Evolutionary conservation across 2,888 invertebrate species (phyloP).

Genomic region (Coleophora flavipennella): DNA sequence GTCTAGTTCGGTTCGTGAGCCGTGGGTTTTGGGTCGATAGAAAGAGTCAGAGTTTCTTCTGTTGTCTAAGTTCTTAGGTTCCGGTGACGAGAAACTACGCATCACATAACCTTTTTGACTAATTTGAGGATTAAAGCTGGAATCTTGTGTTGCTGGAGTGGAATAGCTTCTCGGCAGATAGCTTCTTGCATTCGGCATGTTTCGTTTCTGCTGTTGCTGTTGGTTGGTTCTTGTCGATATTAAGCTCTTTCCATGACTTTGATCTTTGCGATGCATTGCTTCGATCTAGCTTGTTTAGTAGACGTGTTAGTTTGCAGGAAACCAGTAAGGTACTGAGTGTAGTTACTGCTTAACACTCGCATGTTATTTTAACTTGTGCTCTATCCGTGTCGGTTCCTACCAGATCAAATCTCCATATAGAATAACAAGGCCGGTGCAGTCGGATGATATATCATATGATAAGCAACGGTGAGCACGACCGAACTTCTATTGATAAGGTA

Average conservation of each 20-base stretch:
- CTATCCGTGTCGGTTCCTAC: constrained; percentile 45
- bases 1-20: constrained; percentile 52
- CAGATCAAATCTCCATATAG: constrained; percentile 55
- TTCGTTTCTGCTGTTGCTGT: constrained; percentile 46
- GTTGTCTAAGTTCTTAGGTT: constrained; percentile 43
- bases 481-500: constrained; percentile 11
- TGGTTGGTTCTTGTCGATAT: constrained; percentile 54
- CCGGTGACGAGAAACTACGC: constrained; percentile 58
- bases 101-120: constrained; percentile 39
- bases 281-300: constrained; percentile 4
- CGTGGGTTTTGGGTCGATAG: constrained; percentile 44
- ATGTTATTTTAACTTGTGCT: constrained; percentile 46
- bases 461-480: constrained; percentile 56
- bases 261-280: constrained; percentile 53
- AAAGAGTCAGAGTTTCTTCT: constrained; percentile 50
- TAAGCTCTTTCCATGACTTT: constrained; percentile 46
- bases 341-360: constrained; percentile 29
- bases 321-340: constrained; percentile 39
- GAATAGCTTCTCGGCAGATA: constrained; percentile 58
- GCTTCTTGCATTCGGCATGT: constrained; percentile 37
- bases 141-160: constrained; percentile 47
- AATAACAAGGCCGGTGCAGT: constrained; percentile 52
- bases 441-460: constrained; percentile 63
- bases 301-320: constrained; percentile 40
- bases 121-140: constrained; percentile 19